Evolutionary conservation across 2,888 invertebrate genomes (phyloP).

Genomic region (Calliphora vomitoria): DNA sequence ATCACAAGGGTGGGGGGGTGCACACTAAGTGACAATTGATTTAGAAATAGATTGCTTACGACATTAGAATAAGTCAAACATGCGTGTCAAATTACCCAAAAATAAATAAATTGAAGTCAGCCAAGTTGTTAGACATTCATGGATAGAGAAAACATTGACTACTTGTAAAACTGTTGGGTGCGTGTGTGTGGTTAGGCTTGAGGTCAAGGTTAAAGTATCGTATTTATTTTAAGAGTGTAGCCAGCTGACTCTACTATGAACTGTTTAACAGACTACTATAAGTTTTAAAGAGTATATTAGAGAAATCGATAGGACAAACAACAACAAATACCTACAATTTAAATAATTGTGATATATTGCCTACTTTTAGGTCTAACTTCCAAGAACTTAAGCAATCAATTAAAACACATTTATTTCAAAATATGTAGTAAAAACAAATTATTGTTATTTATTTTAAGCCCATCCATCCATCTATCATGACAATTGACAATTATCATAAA

Average conservation of each 20-base stretch:
- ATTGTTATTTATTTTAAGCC: background rate
- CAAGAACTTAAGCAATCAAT: background rate
- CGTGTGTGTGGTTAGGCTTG: slow-evolving; percentile 23
- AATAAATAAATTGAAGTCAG: too few species aligned
- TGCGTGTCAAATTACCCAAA: too few species aligned
- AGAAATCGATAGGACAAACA: background rate
- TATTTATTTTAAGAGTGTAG: slow-evolving; percentile 42
- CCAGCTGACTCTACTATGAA: background rate
- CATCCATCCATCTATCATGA: slow-evolving; percentile 27
- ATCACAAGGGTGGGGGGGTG: too few species aligned
- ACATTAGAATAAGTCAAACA: too few species aligned
- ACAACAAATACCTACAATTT: too few species aligned
- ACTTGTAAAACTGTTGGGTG: too few species aligned
- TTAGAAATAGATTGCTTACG: too few species aligned
- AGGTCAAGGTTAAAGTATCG: slow-evolving; percentile 36
- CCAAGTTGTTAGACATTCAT: too few species aligned
- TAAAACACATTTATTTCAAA: background rate
- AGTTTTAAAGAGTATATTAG: too few species aligned
- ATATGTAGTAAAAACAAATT: background rate
- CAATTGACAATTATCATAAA: slow-evolving; percentile 13
- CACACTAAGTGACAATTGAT: too few species aligned
- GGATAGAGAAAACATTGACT: too few species aligned
- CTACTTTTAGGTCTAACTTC: slow-evolving; percentile 7
- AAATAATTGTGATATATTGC: background rate
- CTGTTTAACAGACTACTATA: background rate